phyloP scores from a whole-genome alignment of 2,113 vertebrate species.

The Antigone vipio region DNA sequence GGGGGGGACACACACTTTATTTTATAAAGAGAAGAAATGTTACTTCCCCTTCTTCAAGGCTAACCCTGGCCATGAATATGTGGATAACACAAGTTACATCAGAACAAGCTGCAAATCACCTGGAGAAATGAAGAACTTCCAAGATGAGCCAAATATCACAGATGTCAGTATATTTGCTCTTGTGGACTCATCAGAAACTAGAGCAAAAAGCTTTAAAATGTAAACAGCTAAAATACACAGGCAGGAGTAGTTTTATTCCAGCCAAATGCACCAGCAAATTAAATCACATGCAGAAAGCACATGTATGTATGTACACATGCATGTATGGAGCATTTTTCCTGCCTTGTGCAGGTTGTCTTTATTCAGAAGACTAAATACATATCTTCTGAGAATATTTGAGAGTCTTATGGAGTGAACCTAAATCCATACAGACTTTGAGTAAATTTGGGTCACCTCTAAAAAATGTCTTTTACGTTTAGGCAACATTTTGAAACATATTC shows the following conservation, averaged over 20 bases:
- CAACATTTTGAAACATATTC: background rate
- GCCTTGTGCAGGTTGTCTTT: background rate
- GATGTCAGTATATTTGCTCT: background rate
- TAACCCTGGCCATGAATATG: background rate
- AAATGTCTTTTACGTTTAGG: background rate
- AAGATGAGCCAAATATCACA: background rate
- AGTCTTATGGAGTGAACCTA: background rate
- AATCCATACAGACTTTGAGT: background rate
- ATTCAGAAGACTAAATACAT: background rate
- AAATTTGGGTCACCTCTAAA: background rate
- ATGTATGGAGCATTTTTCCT: background rate
- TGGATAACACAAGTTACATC: background rate
- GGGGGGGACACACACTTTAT: rapidly evolving
- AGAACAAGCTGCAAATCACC: background rate
- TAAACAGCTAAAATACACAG: background rate
- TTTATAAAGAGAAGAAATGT: background rate
- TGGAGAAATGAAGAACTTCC: background rate
- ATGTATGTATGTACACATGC: rapidly evolving
- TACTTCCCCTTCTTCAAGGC: background rate
- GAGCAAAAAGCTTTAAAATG: background rate
- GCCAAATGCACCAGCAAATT: background rate
- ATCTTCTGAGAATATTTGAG: background rate
- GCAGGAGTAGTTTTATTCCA: background rate
- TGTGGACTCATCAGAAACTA: background rate
- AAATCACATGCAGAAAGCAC: background rate